phyloP scores from a whole-genome alignment of 2,888 invertebrate genomes.

The Mamestra brassicae region DNA sequence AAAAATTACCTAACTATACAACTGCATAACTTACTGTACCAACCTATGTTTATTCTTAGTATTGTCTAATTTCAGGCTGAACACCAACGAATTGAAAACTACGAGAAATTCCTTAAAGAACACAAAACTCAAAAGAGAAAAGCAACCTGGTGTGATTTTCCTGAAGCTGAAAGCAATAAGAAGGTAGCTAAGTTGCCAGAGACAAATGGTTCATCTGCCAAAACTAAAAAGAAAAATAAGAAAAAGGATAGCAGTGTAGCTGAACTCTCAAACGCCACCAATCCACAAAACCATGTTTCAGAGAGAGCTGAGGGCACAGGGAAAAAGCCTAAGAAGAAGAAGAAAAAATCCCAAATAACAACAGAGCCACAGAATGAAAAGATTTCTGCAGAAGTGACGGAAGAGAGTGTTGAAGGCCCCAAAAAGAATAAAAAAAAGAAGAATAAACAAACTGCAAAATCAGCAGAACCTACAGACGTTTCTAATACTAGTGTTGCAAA shows the following conservation, averaged over 20 bases:
- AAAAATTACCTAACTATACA: background rate
- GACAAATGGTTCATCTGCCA: slow-evolving; percentile 48
- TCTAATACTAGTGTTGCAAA: slow-evolving; percentile 27
- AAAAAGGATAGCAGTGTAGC: slow-evolving; percentile 51
- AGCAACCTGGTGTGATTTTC: slow-evolving; percentile 91
- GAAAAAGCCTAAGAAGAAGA: slow-evolving; percentile 51
- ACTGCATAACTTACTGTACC: background rate
- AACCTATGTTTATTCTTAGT: background rate
- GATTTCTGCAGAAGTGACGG: slow-evolving; percentile 20
- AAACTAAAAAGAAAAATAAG: slow-evolving; percentile 71
- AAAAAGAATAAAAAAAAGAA: slow-evolving; percentile 65
- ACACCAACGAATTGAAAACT: slow-evolving; percentile 87
- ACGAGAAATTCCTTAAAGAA: slow-evolving; percentile 89
- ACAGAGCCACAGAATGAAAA: slow-evolving; percentile 28
- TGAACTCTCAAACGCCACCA: slow-evolving; percentile 16
- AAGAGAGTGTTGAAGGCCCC: slow-evolving; percentile 9
- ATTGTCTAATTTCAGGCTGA: slow-evolving; percentile 82
- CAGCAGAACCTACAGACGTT: slow-evolving; percentile 18
- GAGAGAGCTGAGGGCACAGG: slow-evolving; percentile 12
- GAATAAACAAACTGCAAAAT: slow-evolving; percentile 49
- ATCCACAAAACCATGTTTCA: slow-evolving; percentile 11
- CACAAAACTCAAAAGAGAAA: slow-evolving; percentile 85
- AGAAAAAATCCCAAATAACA: slow-evolving; percentile 27
- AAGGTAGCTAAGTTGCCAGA: slow-evolving; percentile 15
- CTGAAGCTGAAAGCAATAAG: slow-evolving; percentile 70